Evolutionary conservation across 2,888 invertebrate genomes (phyloP).

Genomic region (Elmis aenea): DNA sequence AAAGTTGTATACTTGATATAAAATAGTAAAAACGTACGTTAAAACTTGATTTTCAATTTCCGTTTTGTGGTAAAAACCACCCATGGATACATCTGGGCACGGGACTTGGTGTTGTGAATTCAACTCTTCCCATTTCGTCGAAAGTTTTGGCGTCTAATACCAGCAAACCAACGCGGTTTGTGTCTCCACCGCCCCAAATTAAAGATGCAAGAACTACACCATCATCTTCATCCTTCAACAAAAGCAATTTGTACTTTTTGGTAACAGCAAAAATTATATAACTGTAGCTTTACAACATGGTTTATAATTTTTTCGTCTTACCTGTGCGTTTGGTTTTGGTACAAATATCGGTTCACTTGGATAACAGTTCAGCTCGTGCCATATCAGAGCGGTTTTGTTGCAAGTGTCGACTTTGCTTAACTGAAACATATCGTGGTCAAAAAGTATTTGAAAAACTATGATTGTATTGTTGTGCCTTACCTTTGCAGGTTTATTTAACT

Average conservation of each 20-base stretch:
- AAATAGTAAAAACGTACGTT: too few relatives aligned
- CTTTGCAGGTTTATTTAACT: too few relatives aligned
- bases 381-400: slow-evolving; percentile 57
- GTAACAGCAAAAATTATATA: too few relatives aligned
- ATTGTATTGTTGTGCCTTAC: too few relatives aligned
- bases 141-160: slow-evolving; percentile 59
- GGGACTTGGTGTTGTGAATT: slow-evolving; percentile 66
- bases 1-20: too few relatives aligned
- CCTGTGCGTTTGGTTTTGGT: slow-evolving; percentile 57
- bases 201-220: neutral
- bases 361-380: slow-evolving; percentile 70
- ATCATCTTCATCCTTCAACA: neutral
- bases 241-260: too few relatives aligned
- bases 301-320: too few relatives aligned
- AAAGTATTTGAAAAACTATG: too few relatives aligned
- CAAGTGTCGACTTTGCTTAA: slow-evolving; percentile 53
- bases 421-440: neutral
- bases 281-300: too few relatives aligned
- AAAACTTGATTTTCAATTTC: too few relatives aligned
- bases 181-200: neutral
- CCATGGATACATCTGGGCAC: slow-evolving; percentile 84
- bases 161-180: neutral
- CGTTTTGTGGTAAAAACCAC: slow-evolving; percentile 58
- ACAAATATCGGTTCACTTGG: slow-evolving; percentile 86
- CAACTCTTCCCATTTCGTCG: slow-evolving; percentile 68